Conservation (phyloP, 2,888 invertebrate species). For the Hirtodrosophila confusa region DNA sequence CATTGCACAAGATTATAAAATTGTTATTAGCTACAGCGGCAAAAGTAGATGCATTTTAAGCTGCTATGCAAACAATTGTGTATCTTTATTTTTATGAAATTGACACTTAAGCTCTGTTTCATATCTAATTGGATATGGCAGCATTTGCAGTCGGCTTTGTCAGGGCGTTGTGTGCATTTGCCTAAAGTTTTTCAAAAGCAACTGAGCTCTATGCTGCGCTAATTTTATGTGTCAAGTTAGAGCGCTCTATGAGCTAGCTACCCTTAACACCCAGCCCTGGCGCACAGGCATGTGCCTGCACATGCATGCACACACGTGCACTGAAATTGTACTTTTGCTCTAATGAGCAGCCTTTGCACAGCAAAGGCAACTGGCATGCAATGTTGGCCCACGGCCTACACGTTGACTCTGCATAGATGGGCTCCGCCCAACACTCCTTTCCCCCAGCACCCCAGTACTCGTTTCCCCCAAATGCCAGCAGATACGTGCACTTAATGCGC, state of each 20-base stretch:
- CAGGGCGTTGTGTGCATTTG: slow-evolving; percentile 32
- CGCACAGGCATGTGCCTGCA: slow-evolving; percentile 2
- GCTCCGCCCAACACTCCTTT: background rate
- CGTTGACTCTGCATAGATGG: slow-evolving; percentile 13
- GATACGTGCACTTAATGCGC: slow-evolving; percentile 27
- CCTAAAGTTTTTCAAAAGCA: slow-evolving; percentile 46
- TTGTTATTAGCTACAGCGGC: no score
- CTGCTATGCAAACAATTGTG: background rate
- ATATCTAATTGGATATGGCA: slow-evolving; percentile 45
- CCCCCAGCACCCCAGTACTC: background rate
- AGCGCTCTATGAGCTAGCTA: slow-evolving; percentile 15
- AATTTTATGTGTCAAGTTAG: slow-evolving; percentile 60
- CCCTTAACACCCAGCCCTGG: slow-evolving; percentile 1
- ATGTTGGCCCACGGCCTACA: slow-evolving; percentile 46
- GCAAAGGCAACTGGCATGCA: slow-evolving; percentile 43
- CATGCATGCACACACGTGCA: slow-evolving; percentile 13
- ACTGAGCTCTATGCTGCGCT: slow-evolving; percentile 37
- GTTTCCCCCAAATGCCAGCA: slow-evolving; percentile 12
- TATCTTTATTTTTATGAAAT: background rate
- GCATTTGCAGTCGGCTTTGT: slow-evolving; percentile 41
- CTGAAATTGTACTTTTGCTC: slow-evolving; percentile 54
- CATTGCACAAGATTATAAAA: no score
- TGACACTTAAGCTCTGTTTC: slow-evolving; percentile 19
- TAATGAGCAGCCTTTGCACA: slow-evolving; percentile 59
- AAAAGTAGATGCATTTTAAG: no score